Percentiles rank a stretch among this genome's conserved stretches.
Evolutionary conservation across 2,113 vertebrate genomes (phyloP).

Genomic region (Andinoacara biseriatus): DNA sequence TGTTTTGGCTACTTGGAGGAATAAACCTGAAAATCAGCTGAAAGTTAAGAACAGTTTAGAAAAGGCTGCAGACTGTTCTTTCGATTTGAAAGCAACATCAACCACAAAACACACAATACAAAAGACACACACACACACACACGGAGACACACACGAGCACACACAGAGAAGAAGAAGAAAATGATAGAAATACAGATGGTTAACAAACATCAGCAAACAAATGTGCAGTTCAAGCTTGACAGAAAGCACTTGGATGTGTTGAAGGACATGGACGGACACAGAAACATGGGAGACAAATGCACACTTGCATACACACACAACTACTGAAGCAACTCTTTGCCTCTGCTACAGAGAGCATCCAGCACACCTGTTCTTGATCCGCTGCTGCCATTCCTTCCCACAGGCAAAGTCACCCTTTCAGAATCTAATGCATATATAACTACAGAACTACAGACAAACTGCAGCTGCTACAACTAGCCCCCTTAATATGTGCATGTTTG

Average conservation of each 20-base stretch:
- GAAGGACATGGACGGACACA: constrained; percentile 51
- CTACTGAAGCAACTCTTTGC: constrained; percentile 60
- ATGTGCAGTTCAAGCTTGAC: constrained; percentile 61
- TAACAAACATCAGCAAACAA: constrained; percentile 55
- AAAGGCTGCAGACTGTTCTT: not conserved
- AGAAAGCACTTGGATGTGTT: constrained; percentile 26
- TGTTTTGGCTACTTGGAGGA: not conserved
- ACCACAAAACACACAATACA: not conserved
- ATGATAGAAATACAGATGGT: constrained; percentile 31
- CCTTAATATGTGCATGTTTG: constrained; percentile 27
- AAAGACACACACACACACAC: not conserved
- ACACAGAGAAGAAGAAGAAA: constrained; percentile 11
- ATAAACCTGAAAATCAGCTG: not conserved
- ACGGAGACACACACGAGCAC: not conserved
- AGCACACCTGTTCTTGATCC: constrained; percentile 74
- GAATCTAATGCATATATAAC: constrained; percentile 76
- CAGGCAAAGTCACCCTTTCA: constrained; percentile 81
- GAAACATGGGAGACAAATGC: constrained; percentile 2
- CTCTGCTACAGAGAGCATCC: constrained; percentile 51
- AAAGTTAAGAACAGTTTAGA: not conserved
- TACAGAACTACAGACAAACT: constrained; percentile 63
- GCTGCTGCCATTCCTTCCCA: constrained; percentile 74
- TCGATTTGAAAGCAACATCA: not conserved
- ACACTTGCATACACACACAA: constrained; percentile 16
- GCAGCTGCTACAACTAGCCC: constrained; percentile 52